phyloP scores from a whole-genome alignment of 2,113 vertebrate genomes.

The Beaufortia kweichowensis region DNA sequence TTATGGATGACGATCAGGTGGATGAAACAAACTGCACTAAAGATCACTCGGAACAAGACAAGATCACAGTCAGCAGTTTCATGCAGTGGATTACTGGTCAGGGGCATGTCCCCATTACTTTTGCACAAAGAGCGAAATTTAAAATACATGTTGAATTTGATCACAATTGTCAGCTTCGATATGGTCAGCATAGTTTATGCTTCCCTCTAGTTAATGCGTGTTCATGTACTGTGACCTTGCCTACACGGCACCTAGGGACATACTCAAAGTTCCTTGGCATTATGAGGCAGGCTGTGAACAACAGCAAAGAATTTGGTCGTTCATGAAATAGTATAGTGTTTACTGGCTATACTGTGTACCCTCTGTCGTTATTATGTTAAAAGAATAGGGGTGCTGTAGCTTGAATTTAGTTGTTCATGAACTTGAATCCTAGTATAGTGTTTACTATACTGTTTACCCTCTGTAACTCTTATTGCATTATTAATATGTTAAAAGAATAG shows the following conservation, averaged over 20 bases:
- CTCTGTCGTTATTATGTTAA: neutral
- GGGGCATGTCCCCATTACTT: slow-evolving; percentile 6
- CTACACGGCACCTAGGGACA: neutral
- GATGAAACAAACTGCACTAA: neutral
- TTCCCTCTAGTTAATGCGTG: neutral
- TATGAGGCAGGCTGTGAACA: neutral
- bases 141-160: neutral
- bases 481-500: no score
- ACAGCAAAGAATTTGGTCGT: neutral
- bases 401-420: no score
- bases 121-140: neutral
- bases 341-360: neutral
- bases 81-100: slow-evolving; percentile 10
- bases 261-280: neutral
- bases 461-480: no score
- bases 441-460: no score
- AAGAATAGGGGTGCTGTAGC: neutral
- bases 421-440: no score
- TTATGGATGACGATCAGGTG: neutral
- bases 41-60: neutral
- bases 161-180: neutral
- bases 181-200: neutral
- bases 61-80: neutral
- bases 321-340: neutral
- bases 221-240: neutral